Conservation (phyloP, 2,888 invertebrate genomes). For the Sturmia bella region DNA sequence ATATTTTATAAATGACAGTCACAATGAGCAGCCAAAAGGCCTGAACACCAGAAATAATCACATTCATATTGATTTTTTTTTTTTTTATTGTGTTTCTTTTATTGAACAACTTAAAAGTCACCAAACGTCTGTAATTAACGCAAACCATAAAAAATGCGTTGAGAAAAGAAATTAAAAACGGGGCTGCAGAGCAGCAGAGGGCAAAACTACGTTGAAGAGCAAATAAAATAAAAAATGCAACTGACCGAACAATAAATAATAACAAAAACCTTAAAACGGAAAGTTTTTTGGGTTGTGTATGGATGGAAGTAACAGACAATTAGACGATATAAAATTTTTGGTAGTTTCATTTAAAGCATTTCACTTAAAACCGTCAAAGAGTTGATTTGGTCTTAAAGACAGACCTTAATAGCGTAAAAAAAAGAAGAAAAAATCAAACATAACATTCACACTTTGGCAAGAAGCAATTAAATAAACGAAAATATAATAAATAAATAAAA, state of each 20-base stretch:
- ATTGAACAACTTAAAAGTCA: conserved; percentile 20
- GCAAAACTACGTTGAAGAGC: not conserved
- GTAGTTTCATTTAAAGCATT: conserved; percentile 46
- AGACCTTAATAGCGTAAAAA: conserved; percentile 5
- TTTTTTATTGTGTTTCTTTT: not conserved
- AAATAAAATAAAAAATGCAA: conserved; percentile 23
- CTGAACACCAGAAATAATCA: not conserved
- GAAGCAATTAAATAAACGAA: conserved; percentile 12
- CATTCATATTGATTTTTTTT: not conserved
- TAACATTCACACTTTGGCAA: not conserved
- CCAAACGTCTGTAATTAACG: conserved; percentile 33
- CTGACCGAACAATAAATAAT: not conserved
- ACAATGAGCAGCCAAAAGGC: conserved; percentile 21
- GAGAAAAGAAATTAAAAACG: conserved; percentile 37
- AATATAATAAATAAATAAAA: conserved; percentile 1
- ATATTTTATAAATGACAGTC: not conserved
- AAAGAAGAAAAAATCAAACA: conserved; percentile 11
- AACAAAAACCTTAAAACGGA: conserved; percentile 26
- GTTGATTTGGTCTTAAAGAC: conserved; percentile 20
- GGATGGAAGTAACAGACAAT: conserved; percentile 6
- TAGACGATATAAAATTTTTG: conserved; percentile 42
- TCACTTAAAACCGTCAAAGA: conserved; percentile 38
- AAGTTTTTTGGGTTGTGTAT: conserved; percentile 26
- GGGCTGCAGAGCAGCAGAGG: not conserved
- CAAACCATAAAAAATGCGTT: conserved; percentile 20